A percentile compares a stretch with the other conserved stretches of the same genome.
Conservation (phyloP, 2,888 invertebrate genomes). For the Orthonychiurus folsomi region DNA sequence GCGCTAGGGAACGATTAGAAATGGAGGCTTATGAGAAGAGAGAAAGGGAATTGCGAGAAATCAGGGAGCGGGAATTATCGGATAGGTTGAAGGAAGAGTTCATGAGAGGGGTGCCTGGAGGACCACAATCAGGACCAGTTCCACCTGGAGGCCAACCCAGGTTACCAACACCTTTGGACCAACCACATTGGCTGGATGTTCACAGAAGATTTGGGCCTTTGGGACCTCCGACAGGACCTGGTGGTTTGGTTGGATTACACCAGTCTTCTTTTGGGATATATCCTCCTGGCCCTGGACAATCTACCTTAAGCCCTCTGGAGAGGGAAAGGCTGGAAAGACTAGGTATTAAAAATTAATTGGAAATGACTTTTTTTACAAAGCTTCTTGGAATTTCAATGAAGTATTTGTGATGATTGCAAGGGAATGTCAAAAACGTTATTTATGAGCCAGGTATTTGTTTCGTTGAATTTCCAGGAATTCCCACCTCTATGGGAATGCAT, state of each 20-base stretch:
- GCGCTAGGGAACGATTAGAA: constrained; percentile 52
- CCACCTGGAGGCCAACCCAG: constrained; percentile 50
- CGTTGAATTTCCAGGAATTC: constrained; percentile 35
- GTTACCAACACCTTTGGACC: constrained; percentile 45
- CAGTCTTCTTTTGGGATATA: constrained; percentile 47
- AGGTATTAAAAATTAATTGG: constrained; percentile 50
- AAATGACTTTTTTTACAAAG: neutral
- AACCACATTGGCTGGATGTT: constrained; percentile 71
- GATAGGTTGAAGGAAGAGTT: constrained; percentile 82
- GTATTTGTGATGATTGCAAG: too few relatives aligned
- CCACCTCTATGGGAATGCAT: constrained; percentile 39
- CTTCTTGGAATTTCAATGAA: neutral
- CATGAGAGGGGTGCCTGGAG: constrained; percentile 57
- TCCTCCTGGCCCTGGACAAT: constrained; percentile 50
- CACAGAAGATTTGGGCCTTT: constrained; percentile 59
- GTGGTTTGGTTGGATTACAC: constrained; percentile 47
- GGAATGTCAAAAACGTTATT: neutral
- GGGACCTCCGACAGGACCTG: constrained; percentile 46
- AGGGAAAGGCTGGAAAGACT: constrained; percentile 76
- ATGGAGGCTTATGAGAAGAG: constrained; percentile 56
- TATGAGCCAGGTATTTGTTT: neutral
- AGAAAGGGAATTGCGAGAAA: constrained; percentile 56
- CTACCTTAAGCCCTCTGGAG: constrained; percentile 64
- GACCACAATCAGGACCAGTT: constrained; percentile 38
- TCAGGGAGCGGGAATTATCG: constrained; percentile 68